phyloP scores from a whole-genome alignment of 2,888 invertebrate genomes.

The Drosophila paranaensis region DNA sequence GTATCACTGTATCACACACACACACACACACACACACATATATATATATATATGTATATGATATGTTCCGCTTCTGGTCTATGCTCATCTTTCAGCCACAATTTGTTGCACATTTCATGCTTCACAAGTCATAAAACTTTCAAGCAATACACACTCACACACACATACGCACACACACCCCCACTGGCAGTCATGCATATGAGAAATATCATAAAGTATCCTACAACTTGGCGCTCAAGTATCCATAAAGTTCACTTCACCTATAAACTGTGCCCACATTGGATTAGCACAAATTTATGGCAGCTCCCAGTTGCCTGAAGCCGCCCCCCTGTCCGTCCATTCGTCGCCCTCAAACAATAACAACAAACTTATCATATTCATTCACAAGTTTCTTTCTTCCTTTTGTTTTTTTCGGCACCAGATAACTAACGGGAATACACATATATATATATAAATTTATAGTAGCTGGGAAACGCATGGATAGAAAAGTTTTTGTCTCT shows the following conservation, averaged over 20 bases:
- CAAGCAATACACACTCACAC: constrained; percentile 21
- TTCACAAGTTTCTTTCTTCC: constrained; percentile 60
- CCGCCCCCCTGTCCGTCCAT: background rate
- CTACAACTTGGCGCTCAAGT: constrained; percentile 66
- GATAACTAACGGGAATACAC: constrained; percentile 10
- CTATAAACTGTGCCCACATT: constrained; percentile 73
- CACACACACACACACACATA: background rate
- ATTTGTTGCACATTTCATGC: constrained; percentile 78
- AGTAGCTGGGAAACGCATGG: constrained; percentile 18
- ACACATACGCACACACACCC: constrained; percentile 1
- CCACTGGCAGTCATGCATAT: constrained; percentile 45
- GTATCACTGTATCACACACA: constrained; percentile 26
- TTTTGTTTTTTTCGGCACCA: constrained; percentile 19
- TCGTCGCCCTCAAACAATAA: constrained; percentile 15
- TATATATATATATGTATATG: background rate
- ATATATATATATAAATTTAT: constrained; percentile 4
- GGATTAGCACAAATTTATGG: constrained; percentile 78
- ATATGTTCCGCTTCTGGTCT: too few relatives aligned
- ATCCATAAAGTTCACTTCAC: constrained; percentile 79
- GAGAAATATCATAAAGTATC: constrained; percentile 54
- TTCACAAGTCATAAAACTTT: constrained; percentile 73
- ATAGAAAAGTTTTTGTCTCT: constrained; percentile 69
- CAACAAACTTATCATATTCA: constrained; percentile 77
- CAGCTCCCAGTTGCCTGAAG: background rate
- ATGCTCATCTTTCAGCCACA: constrained; percentile 39